Conservation (phyloP, 2,113 vertebrate species). For the Cardinalis cardinalis region DNA sequence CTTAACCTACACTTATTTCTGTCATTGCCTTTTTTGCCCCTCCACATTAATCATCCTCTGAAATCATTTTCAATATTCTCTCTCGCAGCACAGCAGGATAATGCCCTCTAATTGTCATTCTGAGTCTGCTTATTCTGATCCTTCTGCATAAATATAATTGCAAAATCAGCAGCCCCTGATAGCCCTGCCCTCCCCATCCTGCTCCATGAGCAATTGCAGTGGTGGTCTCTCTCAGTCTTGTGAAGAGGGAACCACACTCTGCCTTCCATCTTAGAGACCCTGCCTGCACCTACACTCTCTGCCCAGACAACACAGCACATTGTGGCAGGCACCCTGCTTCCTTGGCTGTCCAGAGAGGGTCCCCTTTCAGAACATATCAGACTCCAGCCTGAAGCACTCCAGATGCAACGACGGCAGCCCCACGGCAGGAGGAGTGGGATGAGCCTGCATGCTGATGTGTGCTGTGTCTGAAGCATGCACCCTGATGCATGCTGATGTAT, state of each 20-base stretch:
- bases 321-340: neutral
- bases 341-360: rapidly evolving
- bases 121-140: neutral
- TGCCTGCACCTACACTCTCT: rapidly evolving
- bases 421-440: neutral
- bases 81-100: neutral
- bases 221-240: neutral
- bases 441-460: neutral
- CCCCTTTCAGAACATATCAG: neutral
- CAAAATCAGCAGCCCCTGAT: neutral
- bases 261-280: neutral
- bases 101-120: neutral
- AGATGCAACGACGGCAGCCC: neutral
- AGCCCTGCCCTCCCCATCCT: neutral
- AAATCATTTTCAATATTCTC: neutral
- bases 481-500: neutral
- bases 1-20: slow-evolving; percentile 3
- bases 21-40: neutral
- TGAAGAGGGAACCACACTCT: neutral
- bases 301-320: neutral
- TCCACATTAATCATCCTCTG: neutral
- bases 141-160: neutral
- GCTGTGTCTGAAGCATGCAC: neutral
- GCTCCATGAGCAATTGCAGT: rapidly evolving
- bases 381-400: neutral